phyloP scores from a whole-genome alignment of 30 jellyfish, hydroid and myxozoan species.

The Sanderia malayensis region DNA sequence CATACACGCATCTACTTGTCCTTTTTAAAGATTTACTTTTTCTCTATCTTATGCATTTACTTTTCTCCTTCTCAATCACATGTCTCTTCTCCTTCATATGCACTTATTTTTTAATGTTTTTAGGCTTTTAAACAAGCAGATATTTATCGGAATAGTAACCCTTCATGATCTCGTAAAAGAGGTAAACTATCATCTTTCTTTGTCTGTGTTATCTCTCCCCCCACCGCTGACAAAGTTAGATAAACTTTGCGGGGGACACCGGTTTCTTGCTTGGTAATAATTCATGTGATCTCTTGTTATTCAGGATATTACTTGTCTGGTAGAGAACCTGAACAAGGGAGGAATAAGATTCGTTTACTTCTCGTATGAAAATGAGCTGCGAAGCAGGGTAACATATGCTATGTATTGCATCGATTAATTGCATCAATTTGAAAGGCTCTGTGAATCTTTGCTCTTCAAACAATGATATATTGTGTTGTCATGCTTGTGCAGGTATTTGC shows the following conservation, averaged over 20 bases:
- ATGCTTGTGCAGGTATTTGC: slow-evolving; percentile 95
- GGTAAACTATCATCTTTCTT: slow-evolving; percentile 55
- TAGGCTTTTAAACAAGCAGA: slow-evolving; percentile 45
- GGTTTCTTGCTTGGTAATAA: no score
- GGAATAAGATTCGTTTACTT: slow-evolving; percentile 93
- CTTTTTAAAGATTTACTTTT: not conserved
- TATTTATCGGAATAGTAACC: slow-evolving; percentile 91
- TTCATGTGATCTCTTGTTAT: no score
- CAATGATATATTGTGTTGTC: no score
- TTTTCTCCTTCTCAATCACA: no score
- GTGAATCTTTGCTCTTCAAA: no score
- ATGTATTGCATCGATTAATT: no score
- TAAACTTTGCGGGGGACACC: no score
- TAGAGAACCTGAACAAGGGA: slow-evolving; percentile 77
- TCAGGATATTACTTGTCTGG: slow-evolving; percentile 82
- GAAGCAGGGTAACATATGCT: slow-evolving; percentile 87
- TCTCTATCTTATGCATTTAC: no score
- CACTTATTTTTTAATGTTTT: not conserved
- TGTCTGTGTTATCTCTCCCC: no score
- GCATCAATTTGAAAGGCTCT: no score
- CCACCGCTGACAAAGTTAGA: no score
- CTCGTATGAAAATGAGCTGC: slow-evolving; percentile 88
- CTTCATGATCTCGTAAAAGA: slow-evolving; percentile 72
- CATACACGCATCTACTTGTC: no score
- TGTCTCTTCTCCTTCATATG: not conserved